Percentiles rank a stretch among this genome's conserved stretches.
These are phyloP conservation scores for Calephelis perditalis DNA, from an alignment of 2,888 invertebrate species.

Conservation along the genomic window DNA sequence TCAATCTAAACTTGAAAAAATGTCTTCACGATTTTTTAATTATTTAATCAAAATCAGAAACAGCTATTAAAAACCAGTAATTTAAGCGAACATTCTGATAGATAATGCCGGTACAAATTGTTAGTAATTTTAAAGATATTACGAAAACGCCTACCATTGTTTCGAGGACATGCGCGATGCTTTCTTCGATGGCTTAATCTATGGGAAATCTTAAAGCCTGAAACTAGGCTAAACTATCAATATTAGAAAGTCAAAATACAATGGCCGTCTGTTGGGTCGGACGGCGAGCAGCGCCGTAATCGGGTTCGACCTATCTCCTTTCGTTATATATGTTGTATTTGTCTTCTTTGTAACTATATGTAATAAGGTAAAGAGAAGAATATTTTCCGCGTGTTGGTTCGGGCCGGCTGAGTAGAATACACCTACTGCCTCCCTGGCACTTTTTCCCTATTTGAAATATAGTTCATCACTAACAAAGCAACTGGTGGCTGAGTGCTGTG, in stretches of 20 bases:
- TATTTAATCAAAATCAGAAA: too few relatives aligned
- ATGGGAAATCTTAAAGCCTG: conserved; percentile 40
- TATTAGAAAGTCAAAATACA: conserved; percentile 37
- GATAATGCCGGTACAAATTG: conserved; percentile 45
- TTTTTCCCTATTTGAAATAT: too few relatives aligned
- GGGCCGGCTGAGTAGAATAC: too few relatives aligned
- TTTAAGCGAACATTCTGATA: conserved; percentile 38
- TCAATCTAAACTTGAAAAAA: too few relatives aligned
- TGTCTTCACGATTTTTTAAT: too few relatives aligned
- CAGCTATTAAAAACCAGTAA: conserved; percentile 10
- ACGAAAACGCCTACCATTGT: conserved; percentile 50
- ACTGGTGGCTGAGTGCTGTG: too few relatives aligned
- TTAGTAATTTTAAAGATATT: conserved; percentile 49
- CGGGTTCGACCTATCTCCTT: neutral
- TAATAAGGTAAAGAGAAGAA: too few relatives aligned
- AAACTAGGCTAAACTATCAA: conserved; percentile 38
- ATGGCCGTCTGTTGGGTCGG: conserved; percentile 2
- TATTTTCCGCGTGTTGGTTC: too few relatives aligned
- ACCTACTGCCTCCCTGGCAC: too few relatives aligned
- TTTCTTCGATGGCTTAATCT: conserved; percentile 35
- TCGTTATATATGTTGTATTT: too few relatives aligned
- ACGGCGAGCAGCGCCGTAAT: neutral
- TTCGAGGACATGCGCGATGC: conserved; percentile 38
- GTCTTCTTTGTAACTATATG: too few relatives aligned
- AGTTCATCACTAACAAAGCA: too few relatives aligned